These are phyloP conservation scores for Podocnemis expansa DNA, from an alignment of 2,113 vertebrate species.

Conservation along the genomic window DNA sequence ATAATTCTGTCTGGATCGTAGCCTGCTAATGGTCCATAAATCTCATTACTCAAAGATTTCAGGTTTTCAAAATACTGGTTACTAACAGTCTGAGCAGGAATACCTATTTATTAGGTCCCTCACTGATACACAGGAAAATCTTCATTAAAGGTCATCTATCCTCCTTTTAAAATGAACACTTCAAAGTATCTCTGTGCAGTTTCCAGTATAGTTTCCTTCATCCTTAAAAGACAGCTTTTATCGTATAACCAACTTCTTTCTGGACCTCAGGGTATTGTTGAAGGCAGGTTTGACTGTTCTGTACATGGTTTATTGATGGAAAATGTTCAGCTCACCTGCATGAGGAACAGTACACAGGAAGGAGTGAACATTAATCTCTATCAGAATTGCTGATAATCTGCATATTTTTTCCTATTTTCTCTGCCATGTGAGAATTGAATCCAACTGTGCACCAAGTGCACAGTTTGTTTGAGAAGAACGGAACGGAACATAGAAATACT, in stretches of 20 bases:
- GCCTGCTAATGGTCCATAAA: not conserved
- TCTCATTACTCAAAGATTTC: not conserved
- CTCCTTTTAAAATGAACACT: not conserved
- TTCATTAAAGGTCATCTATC: not conserved
- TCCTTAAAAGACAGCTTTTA: not conserved
- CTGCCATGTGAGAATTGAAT: too few relatives aligned
- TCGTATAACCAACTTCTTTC: not conserved
- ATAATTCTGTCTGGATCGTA: not conserved
- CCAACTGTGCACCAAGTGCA: not conserved
- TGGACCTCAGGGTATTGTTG: not conserved
- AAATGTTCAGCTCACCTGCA: not conserved
- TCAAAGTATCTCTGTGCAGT: not conserved
- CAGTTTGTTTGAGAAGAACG: not conserved
- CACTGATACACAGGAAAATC: not conserved
- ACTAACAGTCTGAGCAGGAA: not conserved
- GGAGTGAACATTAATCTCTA: not conserved
- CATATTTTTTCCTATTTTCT: not conserved
- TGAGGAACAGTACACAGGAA: not conserved
- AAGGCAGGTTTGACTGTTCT: not conserved
- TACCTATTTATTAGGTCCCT: not conserved
- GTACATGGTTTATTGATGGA: not conserved
- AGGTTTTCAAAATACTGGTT: not conserved
- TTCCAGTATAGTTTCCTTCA: not conserved
- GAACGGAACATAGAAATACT: not conserved
- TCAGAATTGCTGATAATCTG: not conserved